Conservation (phyloP, 2,888 invertebrate genomes). For the Apodemia zela region DNA sequence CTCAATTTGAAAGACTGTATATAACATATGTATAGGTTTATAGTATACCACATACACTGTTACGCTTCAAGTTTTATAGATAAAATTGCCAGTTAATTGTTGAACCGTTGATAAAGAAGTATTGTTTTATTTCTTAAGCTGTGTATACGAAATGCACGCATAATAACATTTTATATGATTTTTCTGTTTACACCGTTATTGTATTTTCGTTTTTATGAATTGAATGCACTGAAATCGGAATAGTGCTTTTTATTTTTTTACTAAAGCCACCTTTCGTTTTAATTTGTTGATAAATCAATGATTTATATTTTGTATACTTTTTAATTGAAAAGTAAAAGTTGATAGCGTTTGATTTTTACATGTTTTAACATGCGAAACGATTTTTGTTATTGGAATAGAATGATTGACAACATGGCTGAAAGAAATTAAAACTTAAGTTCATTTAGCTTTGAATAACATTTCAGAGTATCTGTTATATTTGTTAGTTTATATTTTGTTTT, state of each 20-base stretch:
- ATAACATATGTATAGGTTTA: constrained; percentile 6
- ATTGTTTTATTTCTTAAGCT: constrained; percentile 8
- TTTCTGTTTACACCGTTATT: constrained; percentile 43
- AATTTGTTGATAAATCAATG: constrained; percentile 54
- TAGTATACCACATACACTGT: constrained; percentile 17
- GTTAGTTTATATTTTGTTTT: constrained; percentile 8
- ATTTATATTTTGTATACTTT: constrained; percentile 33
- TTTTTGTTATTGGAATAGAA: constrained; percentile 17
- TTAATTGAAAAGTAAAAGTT: constrained; percentile 18
- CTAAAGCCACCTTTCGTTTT: constrained; percentile 56
- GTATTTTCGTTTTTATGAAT: constrained; percentile 51
- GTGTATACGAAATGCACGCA: neutral
- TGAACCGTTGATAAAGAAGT: constrained; percentile 6
- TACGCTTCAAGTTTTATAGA: neutral
- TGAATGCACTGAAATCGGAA: constrained; percentile 52
- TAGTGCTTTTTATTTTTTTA: constrained; percentile 56
- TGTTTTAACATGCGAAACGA: constrained; percentile 12
- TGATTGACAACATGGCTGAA: neutral
- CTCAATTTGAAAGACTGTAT: constrained; percentile 25
- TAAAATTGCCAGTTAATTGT: constrained; percentile 10
- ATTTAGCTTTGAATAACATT: neutral
- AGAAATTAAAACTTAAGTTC: constrained; percentile 1
- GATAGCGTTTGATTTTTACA: constrained; percentile 26
- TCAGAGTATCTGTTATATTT: constrained; percentile 1
- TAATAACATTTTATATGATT: constrained; percentile 42